Conservation (phyloP, 2,888 invertebrate species). For the Smittia aterrima region DNA sequence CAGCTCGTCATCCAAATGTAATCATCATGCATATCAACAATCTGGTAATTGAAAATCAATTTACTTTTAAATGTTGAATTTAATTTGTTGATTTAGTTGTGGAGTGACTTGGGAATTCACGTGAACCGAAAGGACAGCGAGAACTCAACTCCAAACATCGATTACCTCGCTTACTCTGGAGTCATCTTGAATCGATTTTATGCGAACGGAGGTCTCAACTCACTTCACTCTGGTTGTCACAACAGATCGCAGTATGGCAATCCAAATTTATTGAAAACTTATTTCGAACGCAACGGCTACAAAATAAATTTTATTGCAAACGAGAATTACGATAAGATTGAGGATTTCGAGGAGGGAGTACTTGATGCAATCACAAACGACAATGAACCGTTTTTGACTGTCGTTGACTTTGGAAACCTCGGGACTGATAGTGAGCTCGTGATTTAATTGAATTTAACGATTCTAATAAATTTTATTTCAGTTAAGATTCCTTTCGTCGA, state of each 20-base stretch:
- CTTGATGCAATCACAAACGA: not conserved
- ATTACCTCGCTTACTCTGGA: constrained; percentile 81
- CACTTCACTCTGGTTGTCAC: constrained; percentile 20
- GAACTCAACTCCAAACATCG: constrained; percentile 79
- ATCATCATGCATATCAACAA: constrained; percentile 29
- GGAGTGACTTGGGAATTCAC: constrained; percentile 91
- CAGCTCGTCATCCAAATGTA: constrained; percentile 11
- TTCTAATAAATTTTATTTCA: not conserved
- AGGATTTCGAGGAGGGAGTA: not conserved
- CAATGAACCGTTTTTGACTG: not conserved
- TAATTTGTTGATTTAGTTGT: constrained; percentile 64
- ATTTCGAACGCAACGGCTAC: constrained; percentile 31
- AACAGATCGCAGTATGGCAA: constrained; percentile 18
- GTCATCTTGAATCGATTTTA: constrained; percentile 83
- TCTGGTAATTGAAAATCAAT: constrained; percentile 11
- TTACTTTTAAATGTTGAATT: not conserved
- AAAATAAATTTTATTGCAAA: not conserved
- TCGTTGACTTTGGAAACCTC: constrained; percentile 14
- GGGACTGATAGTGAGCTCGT: constrained; percentile 16
- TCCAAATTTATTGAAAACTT: constrained; percentile 12
- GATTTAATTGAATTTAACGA: not conserved
- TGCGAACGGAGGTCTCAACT: constrained; percentile 49
- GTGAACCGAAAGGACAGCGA: constrained; percentile 48
- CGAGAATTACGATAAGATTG: not conserved
- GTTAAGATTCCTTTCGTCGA: constrained; percentile 28